Percentiles rank a stretch among this genome's conserved stretches.
These are phyloP conservation scores for Zaprionus lineosus DNA, from an alignment of 2,888 invertebrate genomes.

Conservation along the genomic window DNA sequence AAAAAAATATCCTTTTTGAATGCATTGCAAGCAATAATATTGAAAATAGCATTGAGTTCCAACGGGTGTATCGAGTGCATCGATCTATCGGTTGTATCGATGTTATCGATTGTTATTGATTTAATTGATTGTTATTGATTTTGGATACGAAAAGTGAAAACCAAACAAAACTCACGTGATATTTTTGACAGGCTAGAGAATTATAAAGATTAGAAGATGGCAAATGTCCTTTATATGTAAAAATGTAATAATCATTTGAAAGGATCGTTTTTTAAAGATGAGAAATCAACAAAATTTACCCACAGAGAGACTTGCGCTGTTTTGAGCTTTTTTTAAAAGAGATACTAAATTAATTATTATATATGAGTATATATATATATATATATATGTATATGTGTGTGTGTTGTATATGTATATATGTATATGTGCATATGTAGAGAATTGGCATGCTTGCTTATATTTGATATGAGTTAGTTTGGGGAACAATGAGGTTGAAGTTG, in stretches of 20 bases:
- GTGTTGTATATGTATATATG: conserved; percentile 22
- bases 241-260: too few relatives aligned
- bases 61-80: too few relatives aligned
- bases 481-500: conserved; percentile 60
- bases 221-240: too few relatives aligned
- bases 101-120: too few relatives aligned
- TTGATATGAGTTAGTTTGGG: conserved; percentile 68
- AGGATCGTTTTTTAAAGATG: conserved; percentile 14
- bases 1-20: conserved; percentile 1
- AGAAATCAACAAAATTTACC: conserved; percentile 25
- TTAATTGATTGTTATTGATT: conserved; percentile 38
- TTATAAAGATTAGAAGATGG: conserved; percentile 7
- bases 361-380: conserved; percentile 19
- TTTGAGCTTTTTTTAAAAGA: conserved; percentile 63
- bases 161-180: conserved; percentile 52
- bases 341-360: conserved; percentile 16
- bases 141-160: too few relatives aligned
- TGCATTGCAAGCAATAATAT: neutral
- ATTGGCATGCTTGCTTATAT: conserved; percentile 68
- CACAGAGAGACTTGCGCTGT: conserved; percentile 68
- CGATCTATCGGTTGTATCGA: too few relatives aligned
- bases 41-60: neutral
- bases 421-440: conserved; percentile 33
- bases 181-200: conserved; percentile 51
- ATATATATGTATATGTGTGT: too few relatives aligned